Evolutionary conservation across 2,888 invertebrate genomes (phyloP), one percentile per base, ranked within the genome.

Genomic region (Raillietiella orientalis): DNA sequence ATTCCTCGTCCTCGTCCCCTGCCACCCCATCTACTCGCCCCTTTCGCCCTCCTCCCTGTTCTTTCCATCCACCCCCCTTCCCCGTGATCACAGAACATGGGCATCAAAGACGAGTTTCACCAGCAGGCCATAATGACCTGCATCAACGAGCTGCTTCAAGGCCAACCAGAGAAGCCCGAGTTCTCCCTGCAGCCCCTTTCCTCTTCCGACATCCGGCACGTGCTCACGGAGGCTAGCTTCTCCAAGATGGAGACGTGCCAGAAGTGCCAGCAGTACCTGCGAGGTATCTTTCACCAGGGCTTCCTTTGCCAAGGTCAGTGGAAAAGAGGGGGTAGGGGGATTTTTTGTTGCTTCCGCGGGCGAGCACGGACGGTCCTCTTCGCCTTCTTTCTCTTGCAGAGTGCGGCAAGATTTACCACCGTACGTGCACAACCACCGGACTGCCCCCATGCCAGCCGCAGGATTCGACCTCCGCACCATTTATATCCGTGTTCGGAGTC

Each of bases 31-130:
- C 21, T 5, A 5, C 11, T 21, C 12, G 6, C 21, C 21, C 12
- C 12, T 11, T 21, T 4, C 21, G 12, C 4, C 12, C 5, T 4
- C 11, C n/a, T n/a, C n/a, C n/a, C n/a, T n/a, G n/a, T n/a, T n/a
- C n/a, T n/a, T n/a, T n/a, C n/a, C n/a, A n/a, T n/a, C n/a, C n/a
- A n/a, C n/a, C n/a, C n/a, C n/a, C n/a, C n/a, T n/a, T n/a, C n/a
- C n/a, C n/a, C n/a, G n/a, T n/a, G n/a, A n/a, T n/a, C 50, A 21
- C 46, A 67, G 66, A 59, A 55, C 41, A 61, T 66, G 60, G 66
- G 66, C 34, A 62, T 67, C 38, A 59, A 60, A 41, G 65, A 66
- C 47, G 61, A 62, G 33, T 65, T 61, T 39, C 65, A 66, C 42
- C 62, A 65, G 39, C 58, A 56, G 39, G 56, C 62, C 27, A 58